Percentiles rank a stretch among this genome's conserved stretches.
Conservation (phyloP, 1,140 invertebrate species). For the Papilio machaon region DNA sequence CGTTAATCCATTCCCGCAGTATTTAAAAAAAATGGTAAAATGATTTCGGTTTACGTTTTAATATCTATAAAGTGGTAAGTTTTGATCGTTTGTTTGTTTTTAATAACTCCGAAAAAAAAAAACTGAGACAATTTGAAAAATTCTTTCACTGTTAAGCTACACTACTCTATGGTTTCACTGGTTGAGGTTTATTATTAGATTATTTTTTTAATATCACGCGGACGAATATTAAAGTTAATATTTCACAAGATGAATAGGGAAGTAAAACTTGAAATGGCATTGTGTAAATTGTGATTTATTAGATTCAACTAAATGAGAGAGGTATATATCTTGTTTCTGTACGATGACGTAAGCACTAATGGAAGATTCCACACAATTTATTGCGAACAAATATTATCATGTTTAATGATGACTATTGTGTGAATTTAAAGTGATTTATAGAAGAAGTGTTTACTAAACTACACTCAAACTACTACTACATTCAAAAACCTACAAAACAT, state of each 20-base stretch:
- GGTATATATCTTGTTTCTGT: not conserved
- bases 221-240: not conserved
- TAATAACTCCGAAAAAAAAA: too few species aligned
- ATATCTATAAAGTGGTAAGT: too few species aligned
- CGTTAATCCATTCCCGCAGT: too few species aligned
- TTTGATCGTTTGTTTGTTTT: too few species aligned
- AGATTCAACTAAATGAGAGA: not conserved
- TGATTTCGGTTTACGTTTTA: too few species aligned
- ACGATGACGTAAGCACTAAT: not conserved
- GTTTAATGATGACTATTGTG: not conserved
- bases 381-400: not conserved
- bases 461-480: not conserved
- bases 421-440: not conserved
- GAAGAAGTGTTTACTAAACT: too few species aligned
- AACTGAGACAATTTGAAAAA: too few species aligned
- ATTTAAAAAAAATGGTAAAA: too few species aligned
- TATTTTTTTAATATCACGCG: too few species aligned
- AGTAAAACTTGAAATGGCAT: not conserved
- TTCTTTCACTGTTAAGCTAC: too few species aligned
- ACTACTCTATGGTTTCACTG: too few species aligned
- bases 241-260: not conserved
- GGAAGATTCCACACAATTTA: not conserved
- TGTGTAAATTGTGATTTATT: not conserved
- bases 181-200: too few species aligned
- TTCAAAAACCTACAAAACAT: not conserved